These are phyloP conservation scores for Oxyteleia sp. DNA, from an alignment of 2,888 invertebrate genomes.

Conservation along the genomic window DNA sequence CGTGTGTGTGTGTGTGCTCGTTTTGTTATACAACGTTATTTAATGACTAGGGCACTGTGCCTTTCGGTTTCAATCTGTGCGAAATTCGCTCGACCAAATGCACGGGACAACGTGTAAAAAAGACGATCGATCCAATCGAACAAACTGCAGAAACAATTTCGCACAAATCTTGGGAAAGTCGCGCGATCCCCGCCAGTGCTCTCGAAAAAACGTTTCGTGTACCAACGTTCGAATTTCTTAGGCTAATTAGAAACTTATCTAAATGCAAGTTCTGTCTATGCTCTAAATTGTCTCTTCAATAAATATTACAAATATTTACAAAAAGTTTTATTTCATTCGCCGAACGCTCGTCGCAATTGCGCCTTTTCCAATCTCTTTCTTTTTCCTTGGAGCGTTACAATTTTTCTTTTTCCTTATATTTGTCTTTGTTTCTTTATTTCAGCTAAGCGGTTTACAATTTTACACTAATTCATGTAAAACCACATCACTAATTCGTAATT, in stretches of 20 bases:
- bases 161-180: slow-evolving; percentile 33
- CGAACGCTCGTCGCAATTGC: slow-evolving; percentile 43
- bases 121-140: not conserved
- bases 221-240: slow-evolving; percentile 72
- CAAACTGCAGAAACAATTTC: slow-evolving; percentile 33
- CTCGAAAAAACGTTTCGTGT: slow-evolving; percentile 56
- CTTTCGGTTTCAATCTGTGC: slow-evolving; percentile 46
- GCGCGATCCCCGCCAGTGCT: slow-evolving; percentile 37
- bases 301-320: slow-evolving; percentile 88
- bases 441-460: slow-evolving; percentile 27
- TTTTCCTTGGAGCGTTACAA: slow-evolving; percentile 34
- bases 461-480: slow-evolving; percentile 31
- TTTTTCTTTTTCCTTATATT: slow-evolving; percentile 4
- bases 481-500: slow-evolving; percentile 42
- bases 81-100: too few relatives aligned
- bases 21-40: slow-evolving; percentile 73
- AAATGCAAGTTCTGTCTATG: slow-evolving; percentile 80
- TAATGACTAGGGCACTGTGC: slow-evolving; percentile 85
- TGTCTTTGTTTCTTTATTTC: too few relatives aligned
- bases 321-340: slow-evolving; percentile 62
- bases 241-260: slow-evolving; percentile 80
- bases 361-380: slow-evolving; percentile 57
- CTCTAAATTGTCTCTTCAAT: slow-evolving; percentile 81
- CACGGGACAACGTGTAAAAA: too few relatives aligned
- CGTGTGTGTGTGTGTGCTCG: slow-evolving; percentile 61